These are phyloP conservation scores for Tuberolachnus salignus DNA, from an alignment of 2,888 invertebrate genomes.

Conservation along the genomic window DNA sequence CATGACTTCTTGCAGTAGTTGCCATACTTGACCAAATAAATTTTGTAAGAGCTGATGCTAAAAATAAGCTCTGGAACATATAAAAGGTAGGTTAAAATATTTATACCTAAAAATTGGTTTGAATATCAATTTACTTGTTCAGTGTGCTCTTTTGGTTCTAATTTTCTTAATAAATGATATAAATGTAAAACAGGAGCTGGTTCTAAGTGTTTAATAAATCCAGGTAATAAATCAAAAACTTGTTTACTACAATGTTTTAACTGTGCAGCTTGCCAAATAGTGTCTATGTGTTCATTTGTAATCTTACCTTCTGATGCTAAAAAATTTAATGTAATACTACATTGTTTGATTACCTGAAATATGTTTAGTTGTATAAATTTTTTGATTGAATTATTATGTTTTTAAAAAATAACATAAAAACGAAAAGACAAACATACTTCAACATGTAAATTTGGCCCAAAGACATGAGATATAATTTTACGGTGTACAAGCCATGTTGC, in stretches of 20 bases:
- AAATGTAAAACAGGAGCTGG: constrained; percentile 87
- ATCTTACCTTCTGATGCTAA: constrained; percentile 90
- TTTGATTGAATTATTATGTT: neutral
- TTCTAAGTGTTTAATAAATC: constrained; percentile 87
- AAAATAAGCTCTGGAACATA: constrained; percentile 75
- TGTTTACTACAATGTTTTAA: constrained; percentile 93
- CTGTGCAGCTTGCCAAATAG: constrained; percentile 94
- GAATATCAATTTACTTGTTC: constrained; percentile 71
- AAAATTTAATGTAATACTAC: constrained; percentile 90
- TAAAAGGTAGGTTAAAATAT: neutral
- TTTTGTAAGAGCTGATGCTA: constrained; percentile 88
- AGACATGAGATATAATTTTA: constrained; percentile 90
- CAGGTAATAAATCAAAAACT: constrained; percentile 82
- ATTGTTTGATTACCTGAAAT: constrained; percentile 85
- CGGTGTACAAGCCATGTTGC: constrained; percentile 88
- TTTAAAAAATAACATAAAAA: neutral
- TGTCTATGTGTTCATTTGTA: constrained; percentile 86
- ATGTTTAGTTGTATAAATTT: neutral
- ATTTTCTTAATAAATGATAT: constrained; percentile 81
- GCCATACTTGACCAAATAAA: constrained; percentile 85
- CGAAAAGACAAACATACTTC: constrained; percentile 69
- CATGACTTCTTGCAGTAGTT: constrained; percentile 49
- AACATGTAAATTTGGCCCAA: constrained; percentile 96
- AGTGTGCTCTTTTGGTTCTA: constrained; percentile 90
- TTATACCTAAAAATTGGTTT: neutral